phyloP scores from a whole-genome alignment of 2,113 vertebrate genomes.

The Ahaetulla prasina region DNA sequence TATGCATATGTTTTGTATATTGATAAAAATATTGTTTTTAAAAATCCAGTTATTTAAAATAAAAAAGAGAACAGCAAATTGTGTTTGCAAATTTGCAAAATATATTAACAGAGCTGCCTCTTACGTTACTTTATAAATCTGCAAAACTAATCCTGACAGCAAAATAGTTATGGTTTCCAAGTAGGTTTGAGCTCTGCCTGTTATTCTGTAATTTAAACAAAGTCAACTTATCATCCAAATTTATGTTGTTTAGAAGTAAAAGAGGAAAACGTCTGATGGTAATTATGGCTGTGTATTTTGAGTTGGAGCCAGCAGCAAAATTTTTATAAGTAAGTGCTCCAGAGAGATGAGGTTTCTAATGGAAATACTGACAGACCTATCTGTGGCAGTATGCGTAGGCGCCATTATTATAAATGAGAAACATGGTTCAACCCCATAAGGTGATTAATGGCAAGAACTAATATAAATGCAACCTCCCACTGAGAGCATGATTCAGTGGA shows the following conservation, averaged over 20 bases:
- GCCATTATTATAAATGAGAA: constrained; percentile 68
- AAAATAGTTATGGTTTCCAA: constrained; percentile 11
- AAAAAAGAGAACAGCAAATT: background rate
- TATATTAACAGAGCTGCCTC: background rate
- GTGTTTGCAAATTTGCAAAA: background rate
- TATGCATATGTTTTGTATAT: background rate
- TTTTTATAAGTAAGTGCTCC: constrained; percentile 64
- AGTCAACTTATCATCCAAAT: constrained; percentile 8
- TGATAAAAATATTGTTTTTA: background rate
- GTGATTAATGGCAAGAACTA: constrained; percentile 71
- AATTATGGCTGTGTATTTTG: constrained; percentile 47
- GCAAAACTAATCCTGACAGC: constrained; percentile 4
- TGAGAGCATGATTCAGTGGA: constrained; percentile 73
- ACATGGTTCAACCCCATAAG: constrained; percentile 67
- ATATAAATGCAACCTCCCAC: constrained; percentile 61
- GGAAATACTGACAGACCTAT: constrained; percentile 70
- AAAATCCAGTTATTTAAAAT: background rate
- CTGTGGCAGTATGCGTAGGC: constrained; percentile 58
- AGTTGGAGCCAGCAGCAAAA: constrained; percentile 46
- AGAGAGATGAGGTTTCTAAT: constrained; percentile 66
- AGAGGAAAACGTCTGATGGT: constrained; percentile 30
- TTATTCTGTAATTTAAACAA: constrained; percentile 9
- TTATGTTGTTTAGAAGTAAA: constrained; percentile 29
- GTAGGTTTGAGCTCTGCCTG: background rate
- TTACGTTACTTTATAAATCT: background rate